These are phyloP conservation scores for Dryocosmus kuriphilus DNA, from an alignment of 2,888 invertebrate species.

Conservation along the genomic window DNA sequence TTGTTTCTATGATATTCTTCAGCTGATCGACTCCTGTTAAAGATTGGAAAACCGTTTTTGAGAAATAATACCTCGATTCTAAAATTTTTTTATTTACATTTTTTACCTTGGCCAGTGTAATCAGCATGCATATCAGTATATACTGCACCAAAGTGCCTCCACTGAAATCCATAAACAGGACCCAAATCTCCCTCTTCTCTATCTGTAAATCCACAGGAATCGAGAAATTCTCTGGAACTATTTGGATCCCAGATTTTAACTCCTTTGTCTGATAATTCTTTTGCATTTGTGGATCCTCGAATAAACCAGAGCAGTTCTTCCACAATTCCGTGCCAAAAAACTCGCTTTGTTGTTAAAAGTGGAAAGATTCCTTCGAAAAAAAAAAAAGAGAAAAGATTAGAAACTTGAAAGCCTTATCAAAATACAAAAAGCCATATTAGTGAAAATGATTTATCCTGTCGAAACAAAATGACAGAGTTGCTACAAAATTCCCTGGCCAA, in stretches of 20 bases:
- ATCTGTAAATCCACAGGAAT: conserved; percentile 89
- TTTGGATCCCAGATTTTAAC: conserved; percentile 98
- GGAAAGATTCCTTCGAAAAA: conserved; percentile 84
- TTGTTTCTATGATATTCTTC: conserved; percentile 86
- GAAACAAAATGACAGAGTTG: no score
- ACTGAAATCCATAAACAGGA: conserved; percentile 98
- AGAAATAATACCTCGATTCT: no score
- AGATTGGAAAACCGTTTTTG: not conserved
- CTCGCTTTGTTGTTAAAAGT: conserved; percentile 95
- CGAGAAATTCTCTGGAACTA: conserved; percentile 92
- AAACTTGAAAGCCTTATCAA: no score
- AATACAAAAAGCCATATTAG: no score
- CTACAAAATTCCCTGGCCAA: no score
- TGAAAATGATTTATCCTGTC: no score
- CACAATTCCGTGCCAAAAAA: conserved; percentile 93
- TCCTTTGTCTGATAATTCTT: conserved; percentile 86
- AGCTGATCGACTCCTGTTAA: conserved; percentile 93
- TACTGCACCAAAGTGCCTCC: conserved; percentile 97
- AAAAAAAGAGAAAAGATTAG: conserved; percentile 32
- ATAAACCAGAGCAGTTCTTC: conserved; percentile 98
- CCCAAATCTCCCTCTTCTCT: conserved; percentile 97
- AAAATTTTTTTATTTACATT: no score
- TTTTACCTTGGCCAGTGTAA: conserved; percentile 83
- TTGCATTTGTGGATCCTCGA: conserved; percentile 92
- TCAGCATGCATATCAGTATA: conserved; percentile 90